Conservation (phyloP, 1,140 invertebrate species). For the Gryllus bimaculatus region DNA sequence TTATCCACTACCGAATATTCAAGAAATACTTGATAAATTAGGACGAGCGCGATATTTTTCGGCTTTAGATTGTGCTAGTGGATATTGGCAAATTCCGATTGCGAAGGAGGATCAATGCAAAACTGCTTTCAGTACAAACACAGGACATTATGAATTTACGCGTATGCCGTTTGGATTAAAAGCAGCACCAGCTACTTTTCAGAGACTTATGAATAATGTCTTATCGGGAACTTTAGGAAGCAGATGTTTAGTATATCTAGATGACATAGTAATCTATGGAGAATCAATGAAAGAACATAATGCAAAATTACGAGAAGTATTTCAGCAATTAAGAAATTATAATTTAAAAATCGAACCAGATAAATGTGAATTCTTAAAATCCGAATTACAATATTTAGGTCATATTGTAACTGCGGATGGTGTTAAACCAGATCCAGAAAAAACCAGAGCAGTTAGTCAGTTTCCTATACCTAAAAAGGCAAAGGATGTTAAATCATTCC, state of each 20-base stretch:
- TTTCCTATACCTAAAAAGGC: conserved; percentile 23
- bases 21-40: conserved; percentile 24
- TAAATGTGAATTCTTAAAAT: conserved; percentile 32
- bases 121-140: conserved; percentile 30
- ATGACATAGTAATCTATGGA: conserved; percentile 34
- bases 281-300: conserved; percentile 34
- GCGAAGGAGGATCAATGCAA: conserved; percentile 20
- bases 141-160: conserved; percentile 29
- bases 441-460: conserved; percentile 22
- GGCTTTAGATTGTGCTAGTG: conserved; percentile 11
- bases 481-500: conserved; percentile 25
- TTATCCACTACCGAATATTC: conserved; percentile 37
- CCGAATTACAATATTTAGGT: conserved; percentile 28
- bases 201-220: conserved; percentile 27
- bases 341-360: conserved; percentile 35
- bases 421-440: conserved; percentile 24
- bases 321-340: too few species aligned
- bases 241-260: conserved; percentile 35
- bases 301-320: conserved; percentile 29
- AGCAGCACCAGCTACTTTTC: conserved; percentile 30
- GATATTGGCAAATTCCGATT: conserved; percentile 24
- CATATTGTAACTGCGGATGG: conserved; percentile 24
- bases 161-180: too few species aligned
- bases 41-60: conserved; percentile 10
- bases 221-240: conserved; percentile 30